Evolutionary conservation across 2,797 vertebrate species (phyloP).

Genomic region (Falco concolor): DNA sequence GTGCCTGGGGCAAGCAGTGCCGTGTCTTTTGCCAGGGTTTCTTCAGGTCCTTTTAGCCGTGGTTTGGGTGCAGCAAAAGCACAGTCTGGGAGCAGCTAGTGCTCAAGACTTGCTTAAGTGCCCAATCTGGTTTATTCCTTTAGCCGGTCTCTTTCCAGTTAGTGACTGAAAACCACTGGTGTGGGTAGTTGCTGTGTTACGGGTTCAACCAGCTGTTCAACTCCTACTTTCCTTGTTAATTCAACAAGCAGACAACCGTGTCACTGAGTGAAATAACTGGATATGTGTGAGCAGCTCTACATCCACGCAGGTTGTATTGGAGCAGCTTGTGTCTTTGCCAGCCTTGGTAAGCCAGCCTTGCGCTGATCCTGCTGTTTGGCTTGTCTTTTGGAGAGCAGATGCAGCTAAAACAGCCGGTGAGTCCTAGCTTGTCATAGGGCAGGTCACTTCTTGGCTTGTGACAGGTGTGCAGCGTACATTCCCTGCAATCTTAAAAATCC

Average conservation of each 20-base stretch:
- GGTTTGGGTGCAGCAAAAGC: neutral
- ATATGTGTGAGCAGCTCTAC: neutral
- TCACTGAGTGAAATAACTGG: fast-evolving
- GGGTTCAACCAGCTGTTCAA: neutral
- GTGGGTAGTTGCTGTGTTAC: too few species aligned
- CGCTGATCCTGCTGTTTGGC: fast-evolving
- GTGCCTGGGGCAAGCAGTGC: too few species aligned
- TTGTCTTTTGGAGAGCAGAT: neutral
- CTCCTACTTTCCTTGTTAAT: neutral
- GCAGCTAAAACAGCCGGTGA: neutral
- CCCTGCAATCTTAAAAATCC: neutral
- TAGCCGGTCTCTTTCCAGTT: neutral
- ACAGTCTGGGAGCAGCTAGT: neutral
- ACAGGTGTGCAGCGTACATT: neutral
- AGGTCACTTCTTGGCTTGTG: neutral
- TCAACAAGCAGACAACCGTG: neutral
- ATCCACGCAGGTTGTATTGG: fast-evolving
- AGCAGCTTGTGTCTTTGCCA: fast-evolving
- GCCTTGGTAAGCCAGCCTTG: neutral
- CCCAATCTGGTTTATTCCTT: neutral
- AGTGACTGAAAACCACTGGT: neutral
- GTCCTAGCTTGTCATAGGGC: neutral
- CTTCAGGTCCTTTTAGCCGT: neutral
- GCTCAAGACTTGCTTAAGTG: neutral
- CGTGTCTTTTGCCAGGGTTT: neutral